phyloP scores from a whole-genome alignment of 2,113 vertebrate genomes.

The Daboia siamensis region DNA sequence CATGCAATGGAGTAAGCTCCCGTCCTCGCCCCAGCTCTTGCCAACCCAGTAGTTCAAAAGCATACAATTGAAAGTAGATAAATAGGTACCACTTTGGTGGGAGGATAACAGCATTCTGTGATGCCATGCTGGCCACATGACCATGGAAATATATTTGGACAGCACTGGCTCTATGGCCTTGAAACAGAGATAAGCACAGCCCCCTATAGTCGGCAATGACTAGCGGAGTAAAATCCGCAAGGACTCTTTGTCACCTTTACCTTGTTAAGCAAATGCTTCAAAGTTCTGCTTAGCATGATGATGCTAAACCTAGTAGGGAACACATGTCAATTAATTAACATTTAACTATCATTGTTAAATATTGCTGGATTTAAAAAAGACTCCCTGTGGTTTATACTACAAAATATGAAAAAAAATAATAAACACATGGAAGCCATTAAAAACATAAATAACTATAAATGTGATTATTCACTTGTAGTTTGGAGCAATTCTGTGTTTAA shows the following conservation, averaged over 20 bases:
- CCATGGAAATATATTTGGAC: neutral
- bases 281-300: conserved; percentile 38
- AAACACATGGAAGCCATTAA: neutral
- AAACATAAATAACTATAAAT: neutral
- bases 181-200: neutral
- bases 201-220: neutral
- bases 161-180: neutral
- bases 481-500: neutral
- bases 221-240: neutral
- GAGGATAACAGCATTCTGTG: neutral
- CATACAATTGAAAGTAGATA: neutral
- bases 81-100: neutral
- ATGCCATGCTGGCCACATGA: neutral
- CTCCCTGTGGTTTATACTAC: neutral
- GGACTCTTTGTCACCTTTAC: neutral
- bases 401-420: neutral
- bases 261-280: conserved; percentile 41
- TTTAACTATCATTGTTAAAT: conserved; percentile 23
- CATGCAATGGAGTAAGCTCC: neutral
- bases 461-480: neutral
- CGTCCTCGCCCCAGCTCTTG: neutral
- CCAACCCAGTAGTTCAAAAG: neutral
- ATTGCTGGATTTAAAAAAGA: neutral
- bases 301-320: conserved; percentile 47
- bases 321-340: conserved; percentile 14